Base-by-base conservation (phyloP, 2,797 vertebrate species). In the Rhincodon typus region DNA sequence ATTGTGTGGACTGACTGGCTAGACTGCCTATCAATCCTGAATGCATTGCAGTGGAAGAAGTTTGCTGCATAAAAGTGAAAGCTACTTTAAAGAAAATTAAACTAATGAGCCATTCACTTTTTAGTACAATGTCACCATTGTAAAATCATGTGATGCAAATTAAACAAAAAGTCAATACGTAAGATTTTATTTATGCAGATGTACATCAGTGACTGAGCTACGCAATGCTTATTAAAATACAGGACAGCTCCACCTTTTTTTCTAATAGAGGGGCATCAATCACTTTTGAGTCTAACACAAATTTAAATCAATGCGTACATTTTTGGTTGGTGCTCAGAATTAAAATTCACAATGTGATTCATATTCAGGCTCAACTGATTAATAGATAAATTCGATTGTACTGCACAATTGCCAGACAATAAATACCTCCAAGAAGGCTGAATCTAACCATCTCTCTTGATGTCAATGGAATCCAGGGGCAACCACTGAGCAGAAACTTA, bases 21-120 rank as follows among this genome's bases (percentile, higher is more conserved):
- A 27, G 50, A 70, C 30, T 38, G 10, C 10, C 17, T 46, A 72
- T 72, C 42, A 94, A 72, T 94, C 50, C 93, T 46, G 62, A 38
- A 93, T 67, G n/a, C 62, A 38, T 67, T 93, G 23, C 4, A 38
- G 57, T n/a, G 12, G 86, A 88, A 93, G 90, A 38, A 93, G 34
- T 67, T 72, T 38, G 42, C 42, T 72, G 93, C 21, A 46, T 50
- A 72, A 15, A 94, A 94, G 38, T 42, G 66, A 94, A 19, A 70
- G 42, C 72, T 15, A 42, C 50, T 72, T 70, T 50, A 50, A 94
- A 94, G 93, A 94, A 94, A 94, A 94, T 94, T 94, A 72, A 94
- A 72, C 72, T 93, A n/a, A 93, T 67, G 90, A 23, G 34, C 38
- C 38, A 93, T 93, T 38, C 90, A 93, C 34, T 67, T 67, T 94